Evolutionary conservation across 2,113 vertebrate genomes (phyloP), one percentile per base, ranked within the genome.

Genomic region (Dermatemys mawii): DNA sequence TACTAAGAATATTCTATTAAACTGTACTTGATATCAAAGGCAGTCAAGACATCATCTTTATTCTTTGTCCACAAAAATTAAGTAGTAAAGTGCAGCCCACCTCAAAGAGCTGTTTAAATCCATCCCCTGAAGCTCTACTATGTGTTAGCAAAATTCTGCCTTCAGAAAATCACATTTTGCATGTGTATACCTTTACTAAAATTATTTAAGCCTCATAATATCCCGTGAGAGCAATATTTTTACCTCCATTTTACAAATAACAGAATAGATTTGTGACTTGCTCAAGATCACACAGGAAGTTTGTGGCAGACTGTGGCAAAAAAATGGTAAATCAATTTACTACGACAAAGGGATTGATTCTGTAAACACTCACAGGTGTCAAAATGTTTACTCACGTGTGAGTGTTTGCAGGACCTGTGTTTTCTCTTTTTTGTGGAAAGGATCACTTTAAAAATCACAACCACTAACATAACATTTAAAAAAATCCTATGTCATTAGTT

Each of bases 1-100:
- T 70, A 70, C 63, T 38, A 70, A 70, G 63, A 70, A 38, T 5
- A 38, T 19, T 70, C 63, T 38, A 38, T 70, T 70, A 19, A 21
- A 3, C n/a, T 70, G 63, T 70, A 38, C 8, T 38, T 35, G 9
- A 19, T 35, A 60, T 60, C 55, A 35, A n/a, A 67, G 32, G 17
- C 32, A 67, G 32, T 19, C 35, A 38, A 70, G n/a, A 19, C 35
- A 38, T 38, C 63, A 70, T 21, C n/a, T n/a, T 35, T 67, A 38
- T 67, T 8, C 1, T 0, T 1, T 8, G 8, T 0, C 4, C 2
- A 22, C 5, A 63, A 88, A 82, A 35, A 50, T 29, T 48, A 53
- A 63, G 67, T 51, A 67, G 21, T 48, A 85, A 87, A 86, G 63
- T 1, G 1, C 2, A 93, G 21, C 2, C 12, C 24, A 41, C 12